These are phyloP conservation scores for Lagopus leucura DNA, from an alignment of 2,113 vertebrate species.

Conservation along the genomic window DNA sequence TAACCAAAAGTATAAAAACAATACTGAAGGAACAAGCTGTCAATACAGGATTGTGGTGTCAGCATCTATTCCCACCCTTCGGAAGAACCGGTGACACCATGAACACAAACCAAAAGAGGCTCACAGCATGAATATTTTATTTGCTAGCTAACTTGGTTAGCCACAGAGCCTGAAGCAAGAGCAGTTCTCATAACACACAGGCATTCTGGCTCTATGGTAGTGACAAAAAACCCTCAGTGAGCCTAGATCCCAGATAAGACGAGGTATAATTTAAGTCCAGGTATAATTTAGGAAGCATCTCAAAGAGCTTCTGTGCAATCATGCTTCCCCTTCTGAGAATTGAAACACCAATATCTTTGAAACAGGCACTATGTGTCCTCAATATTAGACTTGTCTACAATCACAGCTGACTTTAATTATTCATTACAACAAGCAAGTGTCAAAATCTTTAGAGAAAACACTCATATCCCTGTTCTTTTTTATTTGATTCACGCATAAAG, in stretches of 20 bases:
- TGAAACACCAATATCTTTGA: not conserved
- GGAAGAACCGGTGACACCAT: not conserved
- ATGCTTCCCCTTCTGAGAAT: not conserved
- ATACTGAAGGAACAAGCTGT: not conserved
- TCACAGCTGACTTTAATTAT: not conserved
- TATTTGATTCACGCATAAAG: fast-evolving
- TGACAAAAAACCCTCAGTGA: not conserved
- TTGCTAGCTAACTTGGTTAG: not conserved
- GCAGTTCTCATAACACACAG: not conserved
- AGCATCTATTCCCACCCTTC: not conserved
- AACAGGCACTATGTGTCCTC: not conserved
- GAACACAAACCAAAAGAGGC: not conserved
- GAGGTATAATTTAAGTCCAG: not conserved
- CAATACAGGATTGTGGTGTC: not conserved
- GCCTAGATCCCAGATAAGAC: not conserved
- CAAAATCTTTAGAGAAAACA: constrained; percentile 4
- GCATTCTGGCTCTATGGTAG: not conserved
- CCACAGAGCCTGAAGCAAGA: not conserved
- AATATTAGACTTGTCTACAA: not conserved
- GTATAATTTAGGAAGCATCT: not conserved
- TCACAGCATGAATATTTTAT: not conserved
- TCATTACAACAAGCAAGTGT: not conserved
- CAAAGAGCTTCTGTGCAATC: not conserved
- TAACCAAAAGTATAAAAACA: not conserved
- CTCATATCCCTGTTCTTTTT: not conserved